A percentile compares a stretch with the other conserved stretches of the same genome.
These are phyloP conservation scores for Philaenus spumarius DNA, from an alignment of 1,140 invertebrate species.

Conservation along the genomic window DNA sequence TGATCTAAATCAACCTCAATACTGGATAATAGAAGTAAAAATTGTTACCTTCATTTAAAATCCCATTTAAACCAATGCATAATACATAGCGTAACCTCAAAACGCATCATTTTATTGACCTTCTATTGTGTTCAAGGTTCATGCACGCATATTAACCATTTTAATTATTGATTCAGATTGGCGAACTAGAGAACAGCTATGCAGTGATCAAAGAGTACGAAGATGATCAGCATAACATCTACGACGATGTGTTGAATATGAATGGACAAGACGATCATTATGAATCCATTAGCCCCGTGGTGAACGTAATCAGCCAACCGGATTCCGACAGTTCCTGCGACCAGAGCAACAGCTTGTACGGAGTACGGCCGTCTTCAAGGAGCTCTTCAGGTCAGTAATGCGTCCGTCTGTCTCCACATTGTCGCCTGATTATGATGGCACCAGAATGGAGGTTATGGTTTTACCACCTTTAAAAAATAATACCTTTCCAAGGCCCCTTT, in stretches of 20 bases:
- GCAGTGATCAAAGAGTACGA: constrained; percentile 4
- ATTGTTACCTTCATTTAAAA: not conserved
- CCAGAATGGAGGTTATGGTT: too few relatives aligned
- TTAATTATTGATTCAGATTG: not conserved
- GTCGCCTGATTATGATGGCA: too few relatives aligned
- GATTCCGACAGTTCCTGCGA: constrained; percentile 28
- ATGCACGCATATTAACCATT: not conserved
- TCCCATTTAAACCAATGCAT: not conserved
- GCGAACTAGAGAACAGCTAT: constrained; percentile 2
- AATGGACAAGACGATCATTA: constrained; percentile 5
- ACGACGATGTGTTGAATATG: constrained; percentile 18
- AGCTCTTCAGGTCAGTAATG: constrained; percentile 28
- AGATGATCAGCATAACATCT: constrained; percentile 13
- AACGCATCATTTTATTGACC: not conserved
- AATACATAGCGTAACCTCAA: not conserved
- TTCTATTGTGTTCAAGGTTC: not conserved
- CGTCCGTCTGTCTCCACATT: too few relatives aligned
- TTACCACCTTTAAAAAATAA: too few relatives aligned
- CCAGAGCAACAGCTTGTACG: constrained; percentile 32
- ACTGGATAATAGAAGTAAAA: not conserved
- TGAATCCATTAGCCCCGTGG: constrained; percentile 1
- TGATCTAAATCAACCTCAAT: too few relatives aligned
- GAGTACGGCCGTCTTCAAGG: constrained; percentile 16
- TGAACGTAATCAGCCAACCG: not conserved
- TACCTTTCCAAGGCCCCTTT: too few relatives aligned